A percentile compares a stretch with the other conserved stretches of the same genome.
Evolutionary conservation across 2,888 invertebrate species (phyloP).

Genomic region (Ophioninae sp.): DNA sequence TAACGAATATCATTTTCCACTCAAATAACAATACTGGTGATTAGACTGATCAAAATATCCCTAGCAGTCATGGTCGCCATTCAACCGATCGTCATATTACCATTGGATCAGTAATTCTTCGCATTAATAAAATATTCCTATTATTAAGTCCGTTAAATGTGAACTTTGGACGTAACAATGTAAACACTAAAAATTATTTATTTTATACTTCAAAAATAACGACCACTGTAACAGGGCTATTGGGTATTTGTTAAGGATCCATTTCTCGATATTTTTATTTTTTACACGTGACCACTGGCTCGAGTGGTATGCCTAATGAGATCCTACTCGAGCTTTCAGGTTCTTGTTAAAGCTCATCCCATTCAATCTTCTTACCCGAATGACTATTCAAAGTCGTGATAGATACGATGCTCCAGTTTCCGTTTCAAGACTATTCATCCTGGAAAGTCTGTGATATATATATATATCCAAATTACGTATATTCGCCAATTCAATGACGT

Average conservation of each 20-base stretch:
- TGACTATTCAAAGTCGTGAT: conserved; percentile 50
- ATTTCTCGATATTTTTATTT: conserved; percentile 38
- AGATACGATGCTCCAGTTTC: conserved; percentile 37
- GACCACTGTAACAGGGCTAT: conserved; percentile 9
- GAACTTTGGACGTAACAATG: not conserved
- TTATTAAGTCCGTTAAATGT: not conserved
- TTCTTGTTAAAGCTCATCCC: conserved; percentile 47
- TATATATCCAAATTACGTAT: conserved; percentile 1
- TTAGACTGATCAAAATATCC: too few relatives aligned
- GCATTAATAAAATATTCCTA: not conserved
- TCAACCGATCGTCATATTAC: not conserved
- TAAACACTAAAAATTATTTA: not conserved
- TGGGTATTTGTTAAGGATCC: not conserved
- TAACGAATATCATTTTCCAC: too few relatives aligned
- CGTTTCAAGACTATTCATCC: conserved; percentile 19
- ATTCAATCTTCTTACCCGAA: conserved; percentile 48
- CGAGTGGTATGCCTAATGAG: conserved; percentile 54
- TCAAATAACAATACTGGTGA: too few relatives aligned
- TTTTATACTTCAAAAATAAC: conserved; percentile 7
- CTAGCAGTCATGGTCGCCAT: too few relatives aligned
- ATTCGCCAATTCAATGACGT: not conserved
- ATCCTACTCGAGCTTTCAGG: conserved; percentile 40
- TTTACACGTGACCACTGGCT: conserved; percentile 22
- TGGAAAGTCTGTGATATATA: not conserved
- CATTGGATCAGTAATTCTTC: not conserved